These are phyloP conservation scores for Trogon surrucura DNA, from an alignment of 2,113 vertebrate species.

Conservation along the genomic window DNA sequence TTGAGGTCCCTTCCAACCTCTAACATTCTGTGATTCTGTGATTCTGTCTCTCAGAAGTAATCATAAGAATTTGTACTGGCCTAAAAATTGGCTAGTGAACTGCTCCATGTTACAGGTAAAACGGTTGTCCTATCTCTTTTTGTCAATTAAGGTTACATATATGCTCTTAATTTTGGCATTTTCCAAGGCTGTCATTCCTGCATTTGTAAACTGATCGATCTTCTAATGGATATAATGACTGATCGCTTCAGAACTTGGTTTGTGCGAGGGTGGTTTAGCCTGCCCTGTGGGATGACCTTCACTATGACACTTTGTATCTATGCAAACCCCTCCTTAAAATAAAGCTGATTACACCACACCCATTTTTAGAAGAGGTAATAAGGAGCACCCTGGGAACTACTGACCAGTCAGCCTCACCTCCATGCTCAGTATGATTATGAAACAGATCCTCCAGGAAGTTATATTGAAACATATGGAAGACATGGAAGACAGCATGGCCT, in stretches of 20 bases:
- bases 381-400: neutral
- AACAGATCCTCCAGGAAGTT: neutral
- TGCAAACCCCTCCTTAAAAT: neutral
- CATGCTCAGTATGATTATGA: neutral
- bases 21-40: no score
- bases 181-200: neutral
- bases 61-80: neutral
- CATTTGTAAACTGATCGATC: neutral
- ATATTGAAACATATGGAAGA: neutral
- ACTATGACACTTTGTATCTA: neutral
- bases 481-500: neutral
- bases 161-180: neutral
- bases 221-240: neutral
- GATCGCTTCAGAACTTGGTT: neutral
- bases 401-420: neutral
- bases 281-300: neutral
- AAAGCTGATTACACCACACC: neutral
- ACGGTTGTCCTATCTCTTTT: neutral
- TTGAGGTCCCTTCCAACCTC: no score
- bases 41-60: neutral
- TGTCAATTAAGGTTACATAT: neutral
- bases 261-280: neutral
- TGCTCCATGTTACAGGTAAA: neutral
- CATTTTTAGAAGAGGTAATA: neutral
- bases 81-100: neutral